phyloP scores from a whole-genome alignment of 2,888 invertebrate genomes.

The Neocrepidodera transversa region DNA sequence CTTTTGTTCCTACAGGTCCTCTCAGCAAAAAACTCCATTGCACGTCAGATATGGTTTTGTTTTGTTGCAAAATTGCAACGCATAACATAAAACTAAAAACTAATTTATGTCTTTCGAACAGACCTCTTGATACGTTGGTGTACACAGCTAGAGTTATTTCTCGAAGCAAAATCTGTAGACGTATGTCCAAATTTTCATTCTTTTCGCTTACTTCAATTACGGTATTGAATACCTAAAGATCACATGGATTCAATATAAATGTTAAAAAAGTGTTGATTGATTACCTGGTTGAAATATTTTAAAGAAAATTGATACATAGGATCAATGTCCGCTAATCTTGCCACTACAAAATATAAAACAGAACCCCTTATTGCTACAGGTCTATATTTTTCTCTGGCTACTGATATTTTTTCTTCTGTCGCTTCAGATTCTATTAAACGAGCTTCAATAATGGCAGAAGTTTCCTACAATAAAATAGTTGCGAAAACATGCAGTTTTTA shows the following conservation, averaged over 20 bases:
- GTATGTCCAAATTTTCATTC: constrained; percentile 68
- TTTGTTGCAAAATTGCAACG: constrained; percentile 74
- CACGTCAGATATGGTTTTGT: constrained; percentile 64
- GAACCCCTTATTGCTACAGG: constrained; percentile 88
- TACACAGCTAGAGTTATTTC: constrained; percentile 86
- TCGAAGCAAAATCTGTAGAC: constrained; percentile 73
- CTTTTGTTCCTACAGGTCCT: constrained; percentile 70
- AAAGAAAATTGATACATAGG: constrained; percentile 97
- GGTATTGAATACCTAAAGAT: constrained; percentile 75
- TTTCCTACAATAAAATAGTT: constrained; percentile 68
- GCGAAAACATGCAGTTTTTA: too few relatives aligned
- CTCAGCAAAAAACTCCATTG: constrained; percentile 84
- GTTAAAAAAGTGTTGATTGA: background rate
- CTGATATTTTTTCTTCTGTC: constrained; percentile 84
- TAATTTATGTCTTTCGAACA: constrained; percentile 90
- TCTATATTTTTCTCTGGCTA: constrained; percentile 85
- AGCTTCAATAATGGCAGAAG: constrained; percentile 89
- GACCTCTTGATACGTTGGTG: constrained; percentile 85
- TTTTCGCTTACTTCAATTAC: constrained; percentile 82
- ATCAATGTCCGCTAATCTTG: constrained; percentile 87
- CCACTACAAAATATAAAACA: constrained; percentile 89
- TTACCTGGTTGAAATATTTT: constrained; percentile 82
- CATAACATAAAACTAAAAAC: constrained; percentile 87
- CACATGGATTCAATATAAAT: constrained; percentile 25
- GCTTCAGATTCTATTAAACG: constrained; percentile 85